Evolutionary conservation across 2,797 vertebrate genomes (phyloP).

Genomic region (Strix occidentalis): DNA sequence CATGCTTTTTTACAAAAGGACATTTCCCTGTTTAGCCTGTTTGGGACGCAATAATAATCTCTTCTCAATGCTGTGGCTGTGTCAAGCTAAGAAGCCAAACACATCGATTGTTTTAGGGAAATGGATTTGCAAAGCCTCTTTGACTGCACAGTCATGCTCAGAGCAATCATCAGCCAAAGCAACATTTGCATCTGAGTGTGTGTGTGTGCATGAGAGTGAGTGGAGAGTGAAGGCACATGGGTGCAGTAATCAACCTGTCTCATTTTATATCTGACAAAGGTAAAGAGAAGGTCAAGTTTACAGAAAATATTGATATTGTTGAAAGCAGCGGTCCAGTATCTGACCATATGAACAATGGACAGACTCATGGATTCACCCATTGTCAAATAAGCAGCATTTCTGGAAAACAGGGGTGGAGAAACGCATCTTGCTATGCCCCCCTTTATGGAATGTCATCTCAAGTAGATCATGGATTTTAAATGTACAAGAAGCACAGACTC

Average conservation of each 20-base stretch:
- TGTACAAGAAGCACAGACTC: neutral
- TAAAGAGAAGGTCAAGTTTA: neutral
- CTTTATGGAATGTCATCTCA: neutral
- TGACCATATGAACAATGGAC: neutral
- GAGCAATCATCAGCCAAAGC: neutral
- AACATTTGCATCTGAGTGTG: neutral
- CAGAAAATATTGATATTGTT: neutral
- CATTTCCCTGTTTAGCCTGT: neutral
- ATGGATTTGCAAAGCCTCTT: neutral
- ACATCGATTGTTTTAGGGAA: neutral
- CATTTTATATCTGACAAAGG: neutral
- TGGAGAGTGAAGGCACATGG: neutral
- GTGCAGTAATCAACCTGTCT: neutral
- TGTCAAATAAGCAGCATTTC: neutral
- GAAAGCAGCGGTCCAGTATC: neutral
- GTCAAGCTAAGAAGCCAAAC: neutral
- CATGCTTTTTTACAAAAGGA: constrained; percentile 11
- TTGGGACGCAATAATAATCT: neutral
- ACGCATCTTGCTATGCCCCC: rapidly evolving
- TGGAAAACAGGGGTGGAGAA: neutral
- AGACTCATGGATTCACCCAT: neutral
- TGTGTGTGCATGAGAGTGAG: neutral
- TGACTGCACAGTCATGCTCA: neutral
- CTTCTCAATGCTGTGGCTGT: neutral
- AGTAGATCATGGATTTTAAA: neutral